Base-by-base conservation (phyloP, 2,888 invertebrate species). In the Acronicta leporina region DNA sequence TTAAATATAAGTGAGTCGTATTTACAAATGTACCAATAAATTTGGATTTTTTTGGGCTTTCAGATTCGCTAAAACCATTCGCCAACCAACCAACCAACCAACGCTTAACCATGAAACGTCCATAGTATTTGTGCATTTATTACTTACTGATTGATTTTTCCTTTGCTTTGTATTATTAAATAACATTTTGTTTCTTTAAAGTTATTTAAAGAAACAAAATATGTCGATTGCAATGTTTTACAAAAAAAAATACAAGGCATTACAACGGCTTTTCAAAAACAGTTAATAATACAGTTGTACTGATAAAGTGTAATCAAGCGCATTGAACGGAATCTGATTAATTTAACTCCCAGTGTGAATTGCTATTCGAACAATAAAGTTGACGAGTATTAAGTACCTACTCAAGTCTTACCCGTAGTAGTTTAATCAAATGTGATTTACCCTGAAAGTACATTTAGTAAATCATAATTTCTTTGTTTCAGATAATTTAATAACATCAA, bases 391-490 rank as follows among this genome's bases (percentile, higher is more conserved):
- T 20, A 27, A 15, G 9, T 27, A 11, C n/a, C n/a, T n/a, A n/a
- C n/a, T 38, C 7, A 0, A 38, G 8, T 35, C 5, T 11, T 6
- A n/a, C 38, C n/a, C 5, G 0, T 38, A 38, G n/a, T 7, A 38
- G 1, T n/a, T n/a, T n/a, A 38, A n/a, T 38, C 38, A 35, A 35
- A 13, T 33, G 20, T 33, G 33, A 33, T 33, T 33, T 11, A 35
- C 1, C 13, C 13, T 35, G 1, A 9, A 20, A 3, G 20, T 3
- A 3, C 20, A 2, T 20, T 20, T 20, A 20, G 2, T 20, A 56
- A 40, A 16, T 25, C 4, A 2, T 8, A 20, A 0, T 72, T 77
- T 56, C 40, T 74, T 91, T 90, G 89, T 93, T 93, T 68, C 93
- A 93, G 93, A 86, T 87, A 77, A 62, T 54, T 62, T 38, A 51